Base-by-base conservation (phyloP, 2,113 vertebrate species). In the Dipodomys spectabilis region DNA sequence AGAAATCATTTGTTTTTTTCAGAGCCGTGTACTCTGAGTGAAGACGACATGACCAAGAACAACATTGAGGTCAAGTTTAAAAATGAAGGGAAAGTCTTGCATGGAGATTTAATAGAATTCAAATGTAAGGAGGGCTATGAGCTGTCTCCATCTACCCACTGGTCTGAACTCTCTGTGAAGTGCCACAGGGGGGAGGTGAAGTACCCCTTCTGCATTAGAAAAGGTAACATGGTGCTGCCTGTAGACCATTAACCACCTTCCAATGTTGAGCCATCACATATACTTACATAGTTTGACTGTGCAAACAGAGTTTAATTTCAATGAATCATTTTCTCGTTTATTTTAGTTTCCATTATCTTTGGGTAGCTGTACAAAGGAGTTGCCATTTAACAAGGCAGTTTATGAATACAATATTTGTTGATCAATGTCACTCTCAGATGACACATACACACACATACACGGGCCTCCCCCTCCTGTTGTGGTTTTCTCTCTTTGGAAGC, bases 41-140 rank as follows among this genome's bases (percentile, higher is more conserved):
- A 44, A 92, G 93, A 93, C 22, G 23, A 44, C 39, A 93, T 98
- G 97, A 82, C 69, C 82, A 96, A 74, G 65, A 98, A 97, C 86
- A 97, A 98, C 49, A 39, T 98, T 88, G 85, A 96, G 62, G 12
- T 98, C 93, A 98, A 98, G 90, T 98, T 98, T 98, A 97, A 88
- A n/a, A 96, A 96, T 57, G 97, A 98, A 90, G 96, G 95, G 25
- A 96, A 97, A 32, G 60, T 98, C 72, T 91, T 98, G 8, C 98
- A 98, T 8, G 98, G 98, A 15, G 98, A 98, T 68, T 92, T 98
- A 11, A 78, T 98, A n/a, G 98, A 98, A 72, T 98, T 98, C 91
- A 92, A 96, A 74, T 98, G 98, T 88, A 97, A 98, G 74, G 92
- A 95, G 25, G 98, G 98, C 11, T 97, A 97, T 84, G 80, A 1